Percentiles rank a stretch among this genome's conserved stretches.
These are phyloP conservation scores for Drosophila lacicola DNA, from an alignment of 2,888 invertebrate genomes.

Conservation along the genomic window DNA sequence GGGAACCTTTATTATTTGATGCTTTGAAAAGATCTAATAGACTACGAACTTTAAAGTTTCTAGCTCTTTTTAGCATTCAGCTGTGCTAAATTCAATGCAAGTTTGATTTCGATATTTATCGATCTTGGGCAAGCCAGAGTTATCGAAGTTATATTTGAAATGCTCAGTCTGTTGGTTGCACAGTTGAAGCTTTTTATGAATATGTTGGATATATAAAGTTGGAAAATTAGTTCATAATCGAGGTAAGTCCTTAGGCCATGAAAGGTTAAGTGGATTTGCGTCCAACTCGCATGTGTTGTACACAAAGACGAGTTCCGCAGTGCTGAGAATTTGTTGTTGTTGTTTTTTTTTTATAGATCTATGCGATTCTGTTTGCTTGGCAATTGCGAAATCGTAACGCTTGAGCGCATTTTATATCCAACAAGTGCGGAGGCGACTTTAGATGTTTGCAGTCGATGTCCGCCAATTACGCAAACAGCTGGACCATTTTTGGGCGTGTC, in stretches of 20 bases:
- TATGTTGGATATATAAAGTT: too few relatives aligned
- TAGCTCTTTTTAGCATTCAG: too few relatives aligned
- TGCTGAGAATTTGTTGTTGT: constrained; percentile 25
- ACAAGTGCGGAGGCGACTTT: constrained; percentile 50
- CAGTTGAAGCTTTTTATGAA: too few relatives aligned
- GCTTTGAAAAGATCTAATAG: too few relatives aligned
- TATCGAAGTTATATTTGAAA: too few relatives aligned
- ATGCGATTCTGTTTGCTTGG: constrained; percentile 66
- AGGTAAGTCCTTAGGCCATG: not conserved
- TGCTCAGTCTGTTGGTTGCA: too few relatives aligned
- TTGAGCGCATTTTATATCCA: constrained; percentile 69
- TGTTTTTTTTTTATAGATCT: constrained; percentile 23
- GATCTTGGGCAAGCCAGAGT: not conserved
- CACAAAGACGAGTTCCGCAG: constrained; percentile 17
- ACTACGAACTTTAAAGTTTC: too few relatives aligned
- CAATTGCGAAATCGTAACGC: constrained; percentile 79
- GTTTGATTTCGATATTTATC: not conserved
- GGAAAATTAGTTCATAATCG: too few relatives aligned
- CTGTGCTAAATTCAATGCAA: too few relatives aligned
- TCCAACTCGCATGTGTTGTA: constrained; percentile 1
- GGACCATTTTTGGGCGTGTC: constrained; percentile 64
- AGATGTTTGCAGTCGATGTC: constrained; percentile 59
- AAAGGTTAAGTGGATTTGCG: constrained; percentile 24
- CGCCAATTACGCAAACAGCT: constrained; percentile 63
- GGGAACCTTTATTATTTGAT: too few relatives aligned